phyloP scores from a whole-genome alignment of 2,113 vertebrate genomes.

The Larimichthys polyactis region DNA sequence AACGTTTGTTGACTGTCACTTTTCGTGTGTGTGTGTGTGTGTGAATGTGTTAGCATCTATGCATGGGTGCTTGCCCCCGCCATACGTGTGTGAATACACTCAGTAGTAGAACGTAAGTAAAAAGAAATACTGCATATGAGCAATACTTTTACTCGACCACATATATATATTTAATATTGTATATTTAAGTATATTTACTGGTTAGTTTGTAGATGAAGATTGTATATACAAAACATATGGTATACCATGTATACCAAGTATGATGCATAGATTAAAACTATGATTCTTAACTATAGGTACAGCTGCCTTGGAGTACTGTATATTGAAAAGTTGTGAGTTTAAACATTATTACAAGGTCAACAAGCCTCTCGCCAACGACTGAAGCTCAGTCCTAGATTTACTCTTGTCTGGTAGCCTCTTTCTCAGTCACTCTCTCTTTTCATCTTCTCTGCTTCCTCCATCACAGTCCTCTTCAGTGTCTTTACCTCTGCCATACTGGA shows the following conservation, averaged over 20 bases:
- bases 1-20: constrained; percentile 76
- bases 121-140: not conserved
- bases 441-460: too few relatives aligned
- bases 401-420: too few relatives aligned
- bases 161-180: too few relatives aligned
- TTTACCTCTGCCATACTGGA: too few relatives aligned
- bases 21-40: constrained; percentile 33
- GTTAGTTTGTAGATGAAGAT: not conserved
- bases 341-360: too few relatives aligned
- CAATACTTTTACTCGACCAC: not conserved
- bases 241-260: not conserved
- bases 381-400: too few relatives aligned
- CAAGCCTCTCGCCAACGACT: too few relatives aligned
- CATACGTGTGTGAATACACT: constrained; percentile 11
- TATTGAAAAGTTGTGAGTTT: not conserved
- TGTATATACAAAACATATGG: not conserved
- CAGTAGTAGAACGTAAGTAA: not conserved
- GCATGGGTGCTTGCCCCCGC: not conserved
- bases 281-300: not conserved
- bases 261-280: not conserved
- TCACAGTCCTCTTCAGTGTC: too few relatives aligned
- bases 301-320: not conserved
- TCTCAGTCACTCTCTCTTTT: too few relatives aligned
- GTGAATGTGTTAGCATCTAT: constrained; percentile 21
- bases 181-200: not conserved